Evolutionary conservation across 64 coral and sea anemone genomes (phyloP), one percentile per base, ranked within the genome.

Genomic region (Platygyra sinensis): DNA sequence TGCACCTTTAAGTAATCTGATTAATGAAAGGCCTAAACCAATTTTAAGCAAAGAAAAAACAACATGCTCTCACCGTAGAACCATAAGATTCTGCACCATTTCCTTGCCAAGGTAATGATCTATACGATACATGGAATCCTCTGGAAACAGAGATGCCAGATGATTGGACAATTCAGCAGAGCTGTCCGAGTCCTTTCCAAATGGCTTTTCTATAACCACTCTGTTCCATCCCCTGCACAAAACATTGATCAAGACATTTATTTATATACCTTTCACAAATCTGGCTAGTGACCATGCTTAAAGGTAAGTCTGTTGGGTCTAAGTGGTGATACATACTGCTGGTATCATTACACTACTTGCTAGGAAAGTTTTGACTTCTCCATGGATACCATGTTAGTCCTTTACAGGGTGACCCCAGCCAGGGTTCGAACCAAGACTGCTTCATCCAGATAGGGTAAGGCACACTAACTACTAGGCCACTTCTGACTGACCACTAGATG

Each of bases 31-130:
- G 38, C 38, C 38, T 39, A 39, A 39, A 39, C 38, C 38, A 39
- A 39, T 39, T 39, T 39, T 39, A 39, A 39, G 38, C 38, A 39
- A 39, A 3, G 2, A 3, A 55, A 74, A 81, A 30, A n/a, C 27
- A 36, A 75, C 12, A 5, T 27, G 27, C 14, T 31, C 81, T 25
- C 51, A 96, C 95, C 95, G 79, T 52, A 96, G 22, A 19, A 96
- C 95, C 95, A 96, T 96, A 9, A 96, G 87, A 49, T 96, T 96
- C 36, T 96, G 95, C 10, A 96, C 95, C 95, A 96, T 96, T 87
- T 96, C 95, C 63, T 96, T 96, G 15, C 95, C 95, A 77, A 96
- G 87, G 29, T 96, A 96, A 76, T 96, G 95, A 72, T 96, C 95
- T 52, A 96, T 96, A 31, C 95, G 95, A 18, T 96, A 96, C 76